phyloP scores from a whole-genome alignment of 1,140 invertebrate species.

The Maniola jurtina region DNA sequence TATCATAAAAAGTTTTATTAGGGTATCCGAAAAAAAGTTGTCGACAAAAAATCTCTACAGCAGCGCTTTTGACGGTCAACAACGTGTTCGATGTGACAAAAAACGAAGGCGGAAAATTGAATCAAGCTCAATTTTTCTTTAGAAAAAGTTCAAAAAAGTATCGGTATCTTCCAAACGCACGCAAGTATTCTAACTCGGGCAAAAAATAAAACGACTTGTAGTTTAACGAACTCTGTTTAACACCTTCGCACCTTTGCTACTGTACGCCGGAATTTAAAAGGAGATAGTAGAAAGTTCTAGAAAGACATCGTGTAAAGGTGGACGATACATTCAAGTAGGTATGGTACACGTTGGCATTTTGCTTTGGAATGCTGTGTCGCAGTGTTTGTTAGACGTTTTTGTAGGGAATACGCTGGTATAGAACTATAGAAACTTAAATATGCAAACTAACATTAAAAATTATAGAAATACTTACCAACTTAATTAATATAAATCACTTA shows the following conservation, averaged over 20 bases:
- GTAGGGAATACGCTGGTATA: too few relatives aligned
- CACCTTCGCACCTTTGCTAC: slow-evolving; percentile 1
- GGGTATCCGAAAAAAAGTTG: background rate
- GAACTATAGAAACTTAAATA: too few relatives aligned
- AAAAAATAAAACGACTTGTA: background rate
- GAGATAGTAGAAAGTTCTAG: slow-evolving; percentile 17
- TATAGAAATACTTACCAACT: too few relatives aligned
- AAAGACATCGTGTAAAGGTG: slow-evolving; percentile 17
- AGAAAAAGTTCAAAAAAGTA: too few relatives aligned
- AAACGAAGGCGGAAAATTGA: slow-evolving; percentile 8
- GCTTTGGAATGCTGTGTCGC: slow-evolving; percentile 16
- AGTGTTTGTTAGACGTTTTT: background rate
- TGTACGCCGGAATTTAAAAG: slow-evolving; percentile 8
- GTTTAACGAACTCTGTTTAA: background rate
- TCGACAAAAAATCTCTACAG: slow-evolving; percentile 7
- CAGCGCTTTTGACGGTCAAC: slow-evolving; percentile 9
- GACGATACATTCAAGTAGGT: slow-evolving; percentile 12
- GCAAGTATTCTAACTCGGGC: too few relatives aligned
- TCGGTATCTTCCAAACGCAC: too few relatives aligned
- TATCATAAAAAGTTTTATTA: slow-evolving; percentile 7
- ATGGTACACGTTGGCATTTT: slow-evolving; percentile 19
- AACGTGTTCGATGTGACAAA: slow-evolving; percentile 7
- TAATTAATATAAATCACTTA: too few relatives aligned
- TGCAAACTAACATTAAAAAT: too few relatives aligned
- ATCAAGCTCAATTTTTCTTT: background rate